Evolutionary conservation across 2,113 vertebrate genomes (phyloP), one percentile per base, ranked within the genome.

Genomic region (Canis aureus): DNA sequence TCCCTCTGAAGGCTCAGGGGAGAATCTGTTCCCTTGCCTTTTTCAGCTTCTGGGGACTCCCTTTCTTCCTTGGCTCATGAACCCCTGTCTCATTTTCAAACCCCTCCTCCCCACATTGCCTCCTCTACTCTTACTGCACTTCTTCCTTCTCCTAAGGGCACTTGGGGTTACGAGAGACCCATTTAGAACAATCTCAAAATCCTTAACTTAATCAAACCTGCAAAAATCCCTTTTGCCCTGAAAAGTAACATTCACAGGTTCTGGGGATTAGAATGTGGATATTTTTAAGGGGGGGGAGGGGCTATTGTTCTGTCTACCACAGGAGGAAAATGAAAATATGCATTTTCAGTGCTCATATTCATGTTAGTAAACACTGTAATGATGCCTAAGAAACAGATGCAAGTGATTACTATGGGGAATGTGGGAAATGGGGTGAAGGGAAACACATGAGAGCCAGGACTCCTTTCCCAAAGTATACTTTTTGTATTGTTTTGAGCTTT

Each of bases 401-500:
- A 71, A 20, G n/a, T 66, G 66, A 82, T 35, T 53, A 67, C 11
- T 89, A 35, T 1, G 15, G 53, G 62, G 32, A 23, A 66, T 1
- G 0, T 13, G 15, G 27, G 60, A 20, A n/a, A 79, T 5, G 1
- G 17, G 20, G 25, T 29, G 32, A 66, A 13, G 17, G 15, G 38
- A 43, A 78, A 85, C 13, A 85, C 22, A 62, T 15, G 4, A 32
- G 19, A 83, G 64, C 19, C 64, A 80, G 38, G 35, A 32, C 38
- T 62, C 67, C 43, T 55, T 93, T 51, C 20, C 51, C 57, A 85
- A 67, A 91, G n/a, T 43, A 69, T n/a, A 59, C 8, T 32, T 74
- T 95, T 51, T 81, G 32, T 64, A 43, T 53, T 49, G 15, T 67
- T 93, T 92, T 82, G 57, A 93, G 32, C 29, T 97, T 81, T 89